phyloP scores from a whole-genome alignment of 2,888 invertebrate species.

The Luffia ferchaultella region DNA sequence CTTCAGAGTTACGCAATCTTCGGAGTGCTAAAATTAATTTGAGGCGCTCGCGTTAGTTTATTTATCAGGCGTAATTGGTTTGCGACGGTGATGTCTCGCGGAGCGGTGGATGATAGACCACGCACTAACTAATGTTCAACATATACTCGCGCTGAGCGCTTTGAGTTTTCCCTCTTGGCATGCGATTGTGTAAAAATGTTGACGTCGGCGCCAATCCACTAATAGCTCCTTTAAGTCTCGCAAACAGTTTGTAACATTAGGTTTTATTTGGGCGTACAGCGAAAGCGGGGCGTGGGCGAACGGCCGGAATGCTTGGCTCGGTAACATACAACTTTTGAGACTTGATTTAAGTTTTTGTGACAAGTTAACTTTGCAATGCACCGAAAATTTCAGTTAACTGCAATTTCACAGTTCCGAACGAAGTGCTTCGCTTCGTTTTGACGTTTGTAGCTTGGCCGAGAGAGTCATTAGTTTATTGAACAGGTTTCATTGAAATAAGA shows the following conservation, averaged over 20 bases:
- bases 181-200: slow-evolving; percentile 10
- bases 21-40: too few relatives aligned
- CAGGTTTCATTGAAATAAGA: too few relatives aligned
- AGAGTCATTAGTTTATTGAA: too few relatives aligned
- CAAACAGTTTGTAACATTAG: slow-evolving; percentile 29
- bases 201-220: slow-evolving; percentile 11
- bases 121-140: not conserved
- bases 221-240: slow-evolving; percentile 15
- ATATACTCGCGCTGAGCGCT: not conserved
- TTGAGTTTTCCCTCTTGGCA: slow-evolving; percentile 5
- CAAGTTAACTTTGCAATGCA: slow-evolving; percentile 33
- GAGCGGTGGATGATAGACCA: too few relatives aligned
- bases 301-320: slow-evolving; percentile 17
- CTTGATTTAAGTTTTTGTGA: slow-evolving; percentile 43
- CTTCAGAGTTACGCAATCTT: too few relatives aligned
- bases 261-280: slow-evolving; percentile 17
- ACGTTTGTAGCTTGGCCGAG: too few relatives aligned
- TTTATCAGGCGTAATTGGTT: too few relatives aligned
- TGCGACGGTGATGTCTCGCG: too few relatives aligned
- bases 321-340: slow-evolving; percentile 17
- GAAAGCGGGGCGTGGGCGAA: slow-evolving; percentile 9
- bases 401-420: slow-evolving; percentile 27
- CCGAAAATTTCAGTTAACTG: slow-evolving; percentile 35
- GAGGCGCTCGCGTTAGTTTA: too few relatives aligned
- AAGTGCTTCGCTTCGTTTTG: not conserved